These are phyloP conservation scores for Numida meleagris DNA, from an alignment of 2,113 vertebrate species.

Conservation along the genomic window DNA sequence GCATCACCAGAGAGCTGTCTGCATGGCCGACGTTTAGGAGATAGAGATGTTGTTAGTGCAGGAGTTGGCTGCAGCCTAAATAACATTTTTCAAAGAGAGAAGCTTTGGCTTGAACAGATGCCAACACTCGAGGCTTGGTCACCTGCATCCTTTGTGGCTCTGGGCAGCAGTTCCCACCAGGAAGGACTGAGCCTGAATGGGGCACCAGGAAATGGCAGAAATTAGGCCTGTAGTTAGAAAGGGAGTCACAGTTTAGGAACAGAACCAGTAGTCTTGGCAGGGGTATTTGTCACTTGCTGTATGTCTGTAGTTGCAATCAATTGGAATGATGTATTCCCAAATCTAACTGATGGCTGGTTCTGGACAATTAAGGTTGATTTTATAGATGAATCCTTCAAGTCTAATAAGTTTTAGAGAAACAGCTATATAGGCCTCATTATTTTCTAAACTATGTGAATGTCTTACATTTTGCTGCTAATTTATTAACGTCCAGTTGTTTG, in stretches of 20 bases:
- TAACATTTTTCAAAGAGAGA: not conserved
- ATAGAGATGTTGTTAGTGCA: not conserved
- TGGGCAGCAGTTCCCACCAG: not conserved
- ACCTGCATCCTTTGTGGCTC: not conserved
- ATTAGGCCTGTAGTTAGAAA: not conserved
- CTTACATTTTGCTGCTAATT: not conserved
- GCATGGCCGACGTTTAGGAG: not conserved
- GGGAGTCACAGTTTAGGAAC: too few relatives aligned
- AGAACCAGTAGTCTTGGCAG: not conserved
- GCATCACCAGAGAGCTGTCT: not conserved
- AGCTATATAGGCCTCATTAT: conserved; percentile 16
- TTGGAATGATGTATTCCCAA: conserved; percentile 8
- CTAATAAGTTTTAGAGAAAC: not conserved
- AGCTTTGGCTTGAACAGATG: not conserved
- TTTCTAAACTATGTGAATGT: not conserved
- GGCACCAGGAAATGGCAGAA: not conserved
- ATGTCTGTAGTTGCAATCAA: not conserved
- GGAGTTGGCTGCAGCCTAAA: not conserved
- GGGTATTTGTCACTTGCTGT: conserved; percentile 1
- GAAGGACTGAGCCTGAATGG: not conserved
- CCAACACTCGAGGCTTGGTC: not conserved
- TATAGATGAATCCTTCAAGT: not conserved
- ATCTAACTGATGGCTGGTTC: not conserved
- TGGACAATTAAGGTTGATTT: conserved; percentile 21
- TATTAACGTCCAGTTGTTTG: not conserved